phyloP scores from a whole-genome alignment of 2,888 invertebrate species.

The Lochmaea capreae region DNA sequence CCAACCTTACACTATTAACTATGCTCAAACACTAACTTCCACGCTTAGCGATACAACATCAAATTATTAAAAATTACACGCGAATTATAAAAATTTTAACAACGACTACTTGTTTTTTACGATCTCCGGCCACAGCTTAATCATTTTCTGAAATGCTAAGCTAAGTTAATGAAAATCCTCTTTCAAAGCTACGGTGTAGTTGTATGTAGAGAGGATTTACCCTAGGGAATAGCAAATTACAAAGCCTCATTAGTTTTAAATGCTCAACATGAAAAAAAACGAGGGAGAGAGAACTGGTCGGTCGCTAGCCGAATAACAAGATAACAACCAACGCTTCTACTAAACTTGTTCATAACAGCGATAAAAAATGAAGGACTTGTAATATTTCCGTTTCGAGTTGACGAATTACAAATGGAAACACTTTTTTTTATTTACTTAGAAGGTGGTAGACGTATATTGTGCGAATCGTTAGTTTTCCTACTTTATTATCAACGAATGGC shows the following conservation, averaged over 20 bases:
- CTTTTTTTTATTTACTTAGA: background rate
- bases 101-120: conserved; percentile 25
- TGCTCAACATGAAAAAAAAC: conserved; percentile 42
- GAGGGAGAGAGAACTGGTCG: conserved; percentile 34
- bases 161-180: conserved; percentile 49
- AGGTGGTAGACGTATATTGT: too few relatives aligned
- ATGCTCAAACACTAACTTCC: too few relatives aligned
- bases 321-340: conserved; percentile 2
- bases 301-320: conserved; percentile 16
- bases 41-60: too few relatives aligned
- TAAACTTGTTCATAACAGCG: conserved; percentile 2
- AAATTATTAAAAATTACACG: too few relatives aligned
- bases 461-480: too few relatives aligned
- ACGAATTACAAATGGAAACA: background rate
- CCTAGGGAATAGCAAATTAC: conserved; percentile 47
- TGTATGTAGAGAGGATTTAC: conserved; percentile 43
- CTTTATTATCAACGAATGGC: too few relatives aligned
- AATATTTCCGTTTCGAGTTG: background rate
- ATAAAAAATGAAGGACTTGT: conserved; percentile 12
- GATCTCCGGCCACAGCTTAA: conserved; percentile 32
- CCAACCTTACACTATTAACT: too few relatives aligned
- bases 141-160: conserved; percentile 37
- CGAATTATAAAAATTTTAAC: background rate
- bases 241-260: conserved; percentile 49
- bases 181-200: conserved; percentile 34